Evolutionary conservation across 2,113 vertebrate species (phyloP).

Genomic region (Nematolebias whitei): DNA sequence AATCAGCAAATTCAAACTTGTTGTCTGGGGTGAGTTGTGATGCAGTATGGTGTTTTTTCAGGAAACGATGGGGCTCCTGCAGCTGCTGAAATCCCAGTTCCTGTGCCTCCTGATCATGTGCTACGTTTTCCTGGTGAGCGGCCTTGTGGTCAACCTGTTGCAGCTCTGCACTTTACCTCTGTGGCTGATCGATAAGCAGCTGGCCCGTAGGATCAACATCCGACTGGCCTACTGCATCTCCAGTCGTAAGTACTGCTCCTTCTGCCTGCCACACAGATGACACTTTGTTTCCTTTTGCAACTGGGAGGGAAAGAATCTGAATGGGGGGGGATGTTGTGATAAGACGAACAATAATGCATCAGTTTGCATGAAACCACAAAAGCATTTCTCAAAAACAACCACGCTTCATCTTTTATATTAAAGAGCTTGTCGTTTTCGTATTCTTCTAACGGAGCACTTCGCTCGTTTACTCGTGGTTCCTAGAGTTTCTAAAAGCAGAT

Average conservation of each 20-base stretch:
- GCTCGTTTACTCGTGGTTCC: no score
- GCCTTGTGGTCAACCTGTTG: conserved; percentile 89
- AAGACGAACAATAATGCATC: background rate
- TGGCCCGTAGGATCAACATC: conserved; percentile 92
- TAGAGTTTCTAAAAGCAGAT: no score
- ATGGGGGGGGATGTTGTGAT: no score
- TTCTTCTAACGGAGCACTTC: no score
- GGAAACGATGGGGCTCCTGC: conserved; percentile 86
- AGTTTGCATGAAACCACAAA: no score
- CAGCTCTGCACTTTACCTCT: conserved; percentile 89
- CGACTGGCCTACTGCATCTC: conserved; percentile 88
- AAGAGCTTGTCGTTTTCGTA: no score
- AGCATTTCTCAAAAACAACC: no score
- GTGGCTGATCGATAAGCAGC: conserved; percentile 90
- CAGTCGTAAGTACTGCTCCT: conserved; percentile 86
- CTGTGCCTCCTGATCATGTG: conserved; percentile 90
- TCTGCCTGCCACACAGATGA: background rate
- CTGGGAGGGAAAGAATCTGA: no score
- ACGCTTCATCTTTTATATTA: no score
- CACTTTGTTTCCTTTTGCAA: background rate
- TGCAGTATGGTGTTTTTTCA: background rate
- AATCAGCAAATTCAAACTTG: background rate
- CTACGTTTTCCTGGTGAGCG: conserved; percentile 93
- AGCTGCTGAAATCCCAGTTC: conserved; percentile 91
- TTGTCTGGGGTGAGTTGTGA: background rate